These are phyloP conservation scores for Mya arenaria DNA, from an alignment of 1,140 invertebrate genomes.

Conservation along the genomic window DNA sequence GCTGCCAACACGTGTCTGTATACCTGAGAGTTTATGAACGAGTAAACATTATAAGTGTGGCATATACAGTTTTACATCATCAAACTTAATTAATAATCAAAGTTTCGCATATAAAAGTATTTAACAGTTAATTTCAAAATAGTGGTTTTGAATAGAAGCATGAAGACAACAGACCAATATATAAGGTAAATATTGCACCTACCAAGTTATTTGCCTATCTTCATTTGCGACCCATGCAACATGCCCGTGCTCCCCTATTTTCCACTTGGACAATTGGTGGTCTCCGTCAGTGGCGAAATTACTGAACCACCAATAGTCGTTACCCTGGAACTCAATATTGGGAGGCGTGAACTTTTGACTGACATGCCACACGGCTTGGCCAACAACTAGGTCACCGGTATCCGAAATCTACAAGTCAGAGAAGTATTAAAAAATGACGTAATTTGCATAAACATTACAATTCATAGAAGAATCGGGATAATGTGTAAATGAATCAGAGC, in stretches of 20 bases:
- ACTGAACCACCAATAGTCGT: conserved; percentile 2
- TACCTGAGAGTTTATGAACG: neutral
- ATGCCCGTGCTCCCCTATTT: neutral
- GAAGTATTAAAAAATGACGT: neutral
- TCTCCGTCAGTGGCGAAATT: neutral
- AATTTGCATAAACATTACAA: neutral
- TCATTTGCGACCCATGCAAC: neutral
- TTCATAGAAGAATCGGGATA: neutral
- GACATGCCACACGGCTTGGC: neutral
- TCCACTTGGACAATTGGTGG: neutral
- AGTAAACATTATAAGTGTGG: neutral
- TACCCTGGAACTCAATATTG: neutral
- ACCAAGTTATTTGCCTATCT: neutral
- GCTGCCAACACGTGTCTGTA: neutral
- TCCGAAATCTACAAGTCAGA: neutral
- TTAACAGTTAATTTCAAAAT: no score
- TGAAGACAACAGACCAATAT: neutral
- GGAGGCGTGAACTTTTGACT: neutral
- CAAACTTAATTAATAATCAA: neutral
- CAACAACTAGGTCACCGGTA: neutral
- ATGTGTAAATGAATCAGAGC: neutral
- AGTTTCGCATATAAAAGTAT: no score
- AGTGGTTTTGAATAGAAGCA: neutral
- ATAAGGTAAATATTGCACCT: neutral
- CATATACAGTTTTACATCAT: neutral